Percentiles rank a stretch among this genome's conserved stretches.
phyloP scores from a whole-genome alignment of 37 sponge, comb jelly and placozoan species.

The Crambe crambe region DNA sequence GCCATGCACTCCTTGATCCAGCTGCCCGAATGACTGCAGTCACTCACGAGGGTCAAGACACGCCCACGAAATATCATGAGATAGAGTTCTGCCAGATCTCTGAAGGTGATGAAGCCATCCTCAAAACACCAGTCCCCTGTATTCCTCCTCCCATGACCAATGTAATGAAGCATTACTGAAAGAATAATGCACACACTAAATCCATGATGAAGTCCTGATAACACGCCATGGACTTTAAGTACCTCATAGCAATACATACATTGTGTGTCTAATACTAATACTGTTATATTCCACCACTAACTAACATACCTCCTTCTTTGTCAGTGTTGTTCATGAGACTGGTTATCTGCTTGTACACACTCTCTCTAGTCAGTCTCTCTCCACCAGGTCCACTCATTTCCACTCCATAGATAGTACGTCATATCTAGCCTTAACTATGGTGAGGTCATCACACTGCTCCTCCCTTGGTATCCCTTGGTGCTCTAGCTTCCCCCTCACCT shows the following conservation, averaged over 20 bases:
- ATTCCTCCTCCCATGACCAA: conserved; percentile 59
- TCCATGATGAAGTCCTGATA: not conserved
- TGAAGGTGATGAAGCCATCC: conserved; percentile 61
- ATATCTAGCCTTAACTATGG: conserved; percentile 12
- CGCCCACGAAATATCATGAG: conserved; percentile 35
- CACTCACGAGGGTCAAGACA: conserved; percentile 50
- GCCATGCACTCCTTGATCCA: conserved; percentile 47
- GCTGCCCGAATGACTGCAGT: conserved; percentile 65
- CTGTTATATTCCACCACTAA: not conserved
- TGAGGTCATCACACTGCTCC: conserved; percentile 12
- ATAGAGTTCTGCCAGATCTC: conserved; percentile 64
- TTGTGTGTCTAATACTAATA: not conserved
- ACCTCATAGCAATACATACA: not conserved
- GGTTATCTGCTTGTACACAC: not conserved
- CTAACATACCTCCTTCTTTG: not conserved
- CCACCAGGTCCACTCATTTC: not conserved
- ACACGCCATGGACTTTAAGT: not conserved
- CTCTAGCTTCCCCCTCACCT: not conserved
- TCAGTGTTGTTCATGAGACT: not conserved
- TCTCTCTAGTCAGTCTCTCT: not conserved
- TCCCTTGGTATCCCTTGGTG: conserved; percentile 4
- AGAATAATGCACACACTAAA: not conserved
- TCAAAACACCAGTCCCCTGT: conserved; percentile 88
- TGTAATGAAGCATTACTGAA: conserved; percentile 64
- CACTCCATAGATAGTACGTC: not conserved